Evolutionary conservation across 2,797 vertebrate genomes (phyloP).

Genomic region (Okamejei kenojei): DNA sequence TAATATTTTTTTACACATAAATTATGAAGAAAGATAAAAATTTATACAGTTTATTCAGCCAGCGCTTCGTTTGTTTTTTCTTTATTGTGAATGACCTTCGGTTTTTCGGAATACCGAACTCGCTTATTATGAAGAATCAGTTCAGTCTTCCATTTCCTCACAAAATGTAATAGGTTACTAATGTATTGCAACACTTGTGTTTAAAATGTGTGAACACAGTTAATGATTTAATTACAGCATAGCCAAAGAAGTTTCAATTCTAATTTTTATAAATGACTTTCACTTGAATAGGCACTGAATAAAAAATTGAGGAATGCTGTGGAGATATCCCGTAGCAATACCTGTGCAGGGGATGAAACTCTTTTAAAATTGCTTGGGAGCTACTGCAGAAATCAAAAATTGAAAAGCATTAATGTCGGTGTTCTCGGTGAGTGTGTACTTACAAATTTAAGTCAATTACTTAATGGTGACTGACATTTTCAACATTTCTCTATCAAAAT

Average conservation of each 20-base stretch:
- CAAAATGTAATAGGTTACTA: neutral
- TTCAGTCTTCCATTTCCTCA: neutral
- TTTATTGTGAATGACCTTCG: too few relatives aligned
- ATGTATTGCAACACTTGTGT: neutral
- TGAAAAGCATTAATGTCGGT: conserved; percentile 68
- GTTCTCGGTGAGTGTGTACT: conserved; percentile 70
- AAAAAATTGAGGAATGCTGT: conserved; percentile 52
- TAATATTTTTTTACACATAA: too few relatives aligned
- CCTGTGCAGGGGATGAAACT: conserved; percentile 60
- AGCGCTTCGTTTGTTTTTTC: too few relatives aligned
- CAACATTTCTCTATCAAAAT: neutral
- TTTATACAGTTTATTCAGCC: too few relatives aligned
- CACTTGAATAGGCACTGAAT: conserved; percentile 52
- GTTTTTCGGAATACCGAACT: too few relatives aligned
- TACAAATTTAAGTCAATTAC: neutral
- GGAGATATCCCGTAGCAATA: conserved; percentile 55
- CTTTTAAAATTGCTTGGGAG: conserved; percentile 66
- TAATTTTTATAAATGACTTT: neutral
- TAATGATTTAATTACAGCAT: conserved; percentile 40
- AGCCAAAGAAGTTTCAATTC: conserved; percentile 50
- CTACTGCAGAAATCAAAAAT: conserved; percentile 45
- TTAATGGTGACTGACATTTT: neutral
- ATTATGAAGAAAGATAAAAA: too few relatives aligned
- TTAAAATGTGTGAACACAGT: neutral
- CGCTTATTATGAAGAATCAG: neutral